Evolutionary conservation across 2,888 invertebrate genomes (phyloP).

Genomic region (Nasonia oneida): DNA sequence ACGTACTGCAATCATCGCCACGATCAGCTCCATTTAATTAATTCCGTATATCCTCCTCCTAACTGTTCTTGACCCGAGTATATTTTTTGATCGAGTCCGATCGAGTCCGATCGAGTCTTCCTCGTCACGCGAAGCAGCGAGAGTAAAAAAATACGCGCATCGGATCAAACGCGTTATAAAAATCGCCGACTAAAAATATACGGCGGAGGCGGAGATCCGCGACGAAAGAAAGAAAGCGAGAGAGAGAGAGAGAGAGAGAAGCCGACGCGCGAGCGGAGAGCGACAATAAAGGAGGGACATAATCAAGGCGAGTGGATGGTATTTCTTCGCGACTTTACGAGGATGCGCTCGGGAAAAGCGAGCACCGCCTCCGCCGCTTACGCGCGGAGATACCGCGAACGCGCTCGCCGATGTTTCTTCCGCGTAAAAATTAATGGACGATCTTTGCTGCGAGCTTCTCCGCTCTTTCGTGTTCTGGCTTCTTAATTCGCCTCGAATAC

Average conservation of each 20-base stretch:
- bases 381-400: neutral
- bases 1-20: slow-evolving; percentile 51
- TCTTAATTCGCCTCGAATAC: neutral
- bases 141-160: neutral
- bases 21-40: slow-evolving; percentile 53
- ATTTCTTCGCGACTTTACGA: slow-evolving; percentile 33
- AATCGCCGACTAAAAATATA: neutral
- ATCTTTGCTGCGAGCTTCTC: neutral
- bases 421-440: slow-evolving; percentile 23
- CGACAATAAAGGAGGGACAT: slow-evolving; percentile 28
- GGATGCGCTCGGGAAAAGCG: slow-evolving; percentile 42
- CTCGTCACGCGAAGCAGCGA: neutral
- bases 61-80: neutral
- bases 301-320: neutral
- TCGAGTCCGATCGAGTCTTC: slow-evolving; percentile 27
- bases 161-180: slow-evolving; percentile 40
- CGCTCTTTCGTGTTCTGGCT: neutral
- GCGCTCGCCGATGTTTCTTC: neutral
- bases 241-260: neutral
- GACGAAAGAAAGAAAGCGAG: no score
- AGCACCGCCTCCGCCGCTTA: neutral
- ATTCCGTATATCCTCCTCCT: slow-evolving; percentile 27
- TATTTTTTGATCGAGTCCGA: slow-evolving; percentile 27
- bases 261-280: neutral
- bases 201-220: no score